Evolutionary conservation across 2,888 invertebrate species (phyloP), one percentile per base, ranked within the genome.

Genomic region (Acanthococcus lagerstroemiae): DNA sequence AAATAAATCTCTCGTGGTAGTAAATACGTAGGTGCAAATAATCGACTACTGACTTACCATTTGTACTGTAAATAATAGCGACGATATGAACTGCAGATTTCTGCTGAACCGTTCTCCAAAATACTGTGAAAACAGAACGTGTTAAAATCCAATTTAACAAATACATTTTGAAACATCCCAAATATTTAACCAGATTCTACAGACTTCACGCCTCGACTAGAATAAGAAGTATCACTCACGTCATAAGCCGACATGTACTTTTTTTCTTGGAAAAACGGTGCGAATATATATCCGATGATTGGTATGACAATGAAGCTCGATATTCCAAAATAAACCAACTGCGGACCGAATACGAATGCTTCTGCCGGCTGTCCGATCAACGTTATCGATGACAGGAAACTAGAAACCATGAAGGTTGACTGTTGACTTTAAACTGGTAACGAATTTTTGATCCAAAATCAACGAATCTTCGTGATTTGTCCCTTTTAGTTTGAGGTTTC

Each of bases 381-480:
- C 0, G 80, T 79, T 48, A 80, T 78, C 37, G 80, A 80, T 0
- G 79, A 79, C 71, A 80, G 75, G 69, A 79, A 79, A 66, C 78
- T 78, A 71, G 4, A 50, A 58, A 60, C 4, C 57, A 56, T n/a
- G 24, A 37, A 22, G n/a, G n/a, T n/a, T n/a, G n/a, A n/a, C n/a
- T n/a, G n/a, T n/a, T n/a, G n/a, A n/a, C n/a, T n/a, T n/a, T n/a
- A n/a, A n/a, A n/a, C n/a, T n/a, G n/a, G n/a, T n/a, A n/a, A n/a
- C n/a, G n/a, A n/a, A n/a, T n/a, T n/a, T n/a, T n/a, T n/a, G n/a
- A n/a, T n/a, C n/a, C n/a, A n/a, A n/a, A n/a, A n/a, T n/a, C n/a
- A n/a, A n/a, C n/a, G n/a, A n/a, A n/a, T n/a, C n/a, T n/a, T n/a
- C n/a, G n/a, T n/a, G n/a, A n/a, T n/a, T n/a, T n/a, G n/a, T n/a